Evolutionary conservation across 2,797 vertebrate species (phyloP), one percentile per base, ranked within the genome.

Genomic region (Rhabdophis nuchalis): DNA sequence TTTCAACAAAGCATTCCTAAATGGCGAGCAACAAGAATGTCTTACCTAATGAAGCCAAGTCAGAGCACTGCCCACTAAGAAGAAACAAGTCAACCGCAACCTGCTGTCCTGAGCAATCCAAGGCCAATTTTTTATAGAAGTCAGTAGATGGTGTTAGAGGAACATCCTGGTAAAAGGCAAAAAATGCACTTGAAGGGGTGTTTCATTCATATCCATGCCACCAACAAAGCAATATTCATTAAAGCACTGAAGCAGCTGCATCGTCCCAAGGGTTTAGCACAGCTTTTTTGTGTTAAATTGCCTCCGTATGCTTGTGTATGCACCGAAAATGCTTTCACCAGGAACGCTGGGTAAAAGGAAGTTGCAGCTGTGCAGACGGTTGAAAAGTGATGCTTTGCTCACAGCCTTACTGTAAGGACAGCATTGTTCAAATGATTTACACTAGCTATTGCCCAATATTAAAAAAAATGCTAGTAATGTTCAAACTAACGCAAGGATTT

Each of bases 91-190:
- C 99, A 86, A 99, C 99, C 1, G 99, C 98, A 96, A 99, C 98
- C 95, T 99, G 99, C 93, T 99, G 99, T 54, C 99, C 99, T 1
- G 99, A 99, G 96, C 99, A 99, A 97, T 99, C 99, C 97, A 99
- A 98, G 56, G 99, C 99, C 96, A 99, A 96, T 96, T 99, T 99
- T 97, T 99, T 99, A 96, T 99, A 99, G 96, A 99, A 99, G 95
- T 99, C 99, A 92, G 99, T 99, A 0, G 99, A 99, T 87, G 99
- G 99, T 29, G 98, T 98, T 93, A 99, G 97, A 94, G 99, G 99
- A 95, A 99, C 97, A 85, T 99, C 99, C 99, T 99, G 96, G 95
- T 92, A 95, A 95, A 12, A 92, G 4, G 95, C 87, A 86, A 77
- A 16, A 90, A 86, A 32, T 25, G 92, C 18, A 18, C 1, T 56